Conservation (phyloP, 2,888 invertebrate genomes). For the Caenorhabditis sp. region DNA sequence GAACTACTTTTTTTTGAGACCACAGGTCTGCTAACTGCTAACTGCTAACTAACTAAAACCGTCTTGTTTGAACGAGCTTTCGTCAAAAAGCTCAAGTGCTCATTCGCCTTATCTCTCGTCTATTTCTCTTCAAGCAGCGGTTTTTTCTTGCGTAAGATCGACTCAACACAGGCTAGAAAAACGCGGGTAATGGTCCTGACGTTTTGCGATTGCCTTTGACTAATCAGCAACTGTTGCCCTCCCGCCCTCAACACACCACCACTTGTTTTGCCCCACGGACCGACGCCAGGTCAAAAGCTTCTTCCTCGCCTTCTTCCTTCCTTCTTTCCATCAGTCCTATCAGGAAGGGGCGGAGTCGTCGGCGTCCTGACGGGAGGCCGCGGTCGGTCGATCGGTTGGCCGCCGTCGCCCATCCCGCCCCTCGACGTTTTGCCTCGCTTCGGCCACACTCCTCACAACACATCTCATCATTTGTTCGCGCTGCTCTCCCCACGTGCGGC, state of each 20-base stretch:
- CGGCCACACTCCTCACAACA: conserved; percentile 57
- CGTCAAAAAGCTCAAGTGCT: conserved; percentile 26
- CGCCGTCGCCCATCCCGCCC: conserved; percentile 57
- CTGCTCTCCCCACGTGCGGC: conserved; percentile 63
- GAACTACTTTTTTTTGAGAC: conserved; percentile 49
- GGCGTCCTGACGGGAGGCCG: conserved; percentile 59
- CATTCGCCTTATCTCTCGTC: conserved; percentile 23
- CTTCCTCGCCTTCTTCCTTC: conserved; percentile 6
- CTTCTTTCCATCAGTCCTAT: conserved; percentile 32
- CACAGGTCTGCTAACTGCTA: conserved; percentile 57
- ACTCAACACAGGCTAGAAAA: no score
- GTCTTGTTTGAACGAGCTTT: conserved; percentile 53
- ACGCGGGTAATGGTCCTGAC: conserved; percentile 13
- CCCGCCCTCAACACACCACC: conserved; percentile 22
- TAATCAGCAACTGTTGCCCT: conserved; percentile 14
- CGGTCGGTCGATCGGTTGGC: conserved; percentile 52
- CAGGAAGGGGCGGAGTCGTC: conserved; percentile 53
- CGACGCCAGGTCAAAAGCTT: conserved; percentile 55
- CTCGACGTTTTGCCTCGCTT: conserved; percentile 40
- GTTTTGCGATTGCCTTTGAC: conserved; percentile 39
- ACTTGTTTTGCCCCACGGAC: conserved; percentile 30
- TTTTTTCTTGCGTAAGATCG: conserved; percentile 6
- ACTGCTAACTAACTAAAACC: conserved; percentile 25
- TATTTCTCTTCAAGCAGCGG: conserved; percentile 6
- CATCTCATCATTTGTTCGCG: conserved; percentile 61